Evolutionary conservation across 2,113 vertebrate genomes (phyloP).

Genomic region (Macquaria ambigua): DNA sequence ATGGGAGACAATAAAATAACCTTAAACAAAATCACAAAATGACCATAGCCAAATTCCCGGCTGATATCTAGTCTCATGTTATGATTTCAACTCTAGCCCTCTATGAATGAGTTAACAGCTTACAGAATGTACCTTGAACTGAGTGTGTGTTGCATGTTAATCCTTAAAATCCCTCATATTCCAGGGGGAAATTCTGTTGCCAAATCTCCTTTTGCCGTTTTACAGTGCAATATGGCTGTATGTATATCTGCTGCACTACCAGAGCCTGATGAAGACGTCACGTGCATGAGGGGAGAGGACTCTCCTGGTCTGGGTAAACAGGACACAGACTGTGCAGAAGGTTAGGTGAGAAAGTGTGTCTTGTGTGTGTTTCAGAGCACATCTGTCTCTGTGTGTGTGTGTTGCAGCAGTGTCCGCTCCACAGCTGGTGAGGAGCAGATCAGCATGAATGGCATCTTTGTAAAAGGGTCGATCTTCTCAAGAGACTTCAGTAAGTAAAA

Average conservation of each 20-base stretch:
- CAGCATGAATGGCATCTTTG: constrained; percentile 77
- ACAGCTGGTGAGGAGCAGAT: constrained; percentile 64
- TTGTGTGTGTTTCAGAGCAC: constrained; percentile 31
- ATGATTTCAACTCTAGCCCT: constrained; percentile 10
- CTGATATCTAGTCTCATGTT: neutral
- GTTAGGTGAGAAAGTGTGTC: constrained; percentile 19
- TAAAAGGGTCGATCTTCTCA: constrained; percentile 68
- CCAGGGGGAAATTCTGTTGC: constrained; percentile 50
- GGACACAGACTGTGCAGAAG: constrained; percentile 21
- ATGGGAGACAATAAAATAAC: too few relatives aligned
- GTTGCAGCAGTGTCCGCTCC: constrained; percentile 38
- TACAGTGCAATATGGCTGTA: neutral
- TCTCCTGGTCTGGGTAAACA: constrained; percentile 30
- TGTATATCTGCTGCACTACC: constrained; percentile 11
- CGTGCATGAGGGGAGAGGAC: neutral
- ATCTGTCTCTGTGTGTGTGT: constrained; percentile 45
- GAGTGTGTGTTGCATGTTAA: constrained; percentile 66
- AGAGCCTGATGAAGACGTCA: constrained; percentile 17
- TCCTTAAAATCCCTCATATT: constrained; percentile 77
- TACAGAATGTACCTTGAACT: constrained; percentile 69
- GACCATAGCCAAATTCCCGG: neutral
- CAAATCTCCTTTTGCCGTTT: constrained; percentile 66
- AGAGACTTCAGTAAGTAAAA: constrained; percentile 69
- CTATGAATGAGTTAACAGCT: constrained; percentile 56
- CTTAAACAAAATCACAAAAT: neutral